Evolutionary conservation across 2,113 vertebrate genomes (phyloP).

Genomic region (Nesogale talazaci): DNA sequence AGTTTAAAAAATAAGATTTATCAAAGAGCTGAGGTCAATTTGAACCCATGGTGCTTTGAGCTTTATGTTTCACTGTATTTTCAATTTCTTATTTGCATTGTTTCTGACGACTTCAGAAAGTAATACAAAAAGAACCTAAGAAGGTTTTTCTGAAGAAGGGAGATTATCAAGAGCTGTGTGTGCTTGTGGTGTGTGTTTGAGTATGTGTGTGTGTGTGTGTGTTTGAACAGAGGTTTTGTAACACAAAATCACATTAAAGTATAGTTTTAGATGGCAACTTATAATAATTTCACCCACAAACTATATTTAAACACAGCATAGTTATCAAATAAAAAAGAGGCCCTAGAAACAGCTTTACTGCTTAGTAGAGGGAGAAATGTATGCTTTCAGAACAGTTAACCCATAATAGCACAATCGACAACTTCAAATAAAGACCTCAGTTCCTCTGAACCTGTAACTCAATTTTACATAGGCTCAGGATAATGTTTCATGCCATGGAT

Average conservation of each 20-base stretch:
- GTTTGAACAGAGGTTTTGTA: constrained; percentile 73
- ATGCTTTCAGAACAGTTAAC: constrained; percentile 49
- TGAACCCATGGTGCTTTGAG: background rate
- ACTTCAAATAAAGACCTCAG: constrained; percentile 52
- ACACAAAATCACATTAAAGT: constrained; percentile 69
- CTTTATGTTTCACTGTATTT: background rate
- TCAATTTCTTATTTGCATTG: background rate
- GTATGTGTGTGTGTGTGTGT: constrained; percentile 57
- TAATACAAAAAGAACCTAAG: background rate
- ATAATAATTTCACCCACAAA: constrained; percentile 74
- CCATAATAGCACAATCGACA: constrained; percentile 47
- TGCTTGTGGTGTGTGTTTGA: constrained; percentile 69
- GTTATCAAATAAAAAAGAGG: constrained; percentile 76
- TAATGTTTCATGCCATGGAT: constrained; percentile 22
- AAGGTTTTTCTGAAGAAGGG: background rate
- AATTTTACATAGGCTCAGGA: constrained; percentile 34
- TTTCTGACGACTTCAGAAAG: background rate
- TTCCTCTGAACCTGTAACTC: constrained; percentile 50
- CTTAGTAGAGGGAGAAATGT: background rate
- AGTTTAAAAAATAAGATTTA: background rate
- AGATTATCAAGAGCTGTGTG: constrained; percentile 41
- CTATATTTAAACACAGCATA: constrained; percentile 68
- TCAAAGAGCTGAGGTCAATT: background rate
- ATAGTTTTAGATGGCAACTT: background rate
- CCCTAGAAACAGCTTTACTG: constrained; percentile 60